Evolutionary conservation across 2,113 vertebrate genomes (phyloP).

Genomic region (Xiphias gladius): DNA sequence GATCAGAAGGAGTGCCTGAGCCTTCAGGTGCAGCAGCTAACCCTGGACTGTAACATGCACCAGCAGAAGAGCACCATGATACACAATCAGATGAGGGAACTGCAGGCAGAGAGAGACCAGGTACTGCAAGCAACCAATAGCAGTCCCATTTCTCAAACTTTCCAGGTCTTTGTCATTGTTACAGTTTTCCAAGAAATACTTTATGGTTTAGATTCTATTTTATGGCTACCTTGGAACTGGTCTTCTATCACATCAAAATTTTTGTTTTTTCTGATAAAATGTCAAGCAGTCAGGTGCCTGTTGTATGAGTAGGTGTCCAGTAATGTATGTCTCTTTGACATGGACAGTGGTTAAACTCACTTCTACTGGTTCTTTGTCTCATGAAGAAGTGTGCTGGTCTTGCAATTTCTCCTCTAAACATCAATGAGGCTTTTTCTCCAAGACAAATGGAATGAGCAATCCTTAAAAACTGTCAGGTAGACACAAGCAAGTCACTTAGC

Average conservation of each 20-base stretch:
- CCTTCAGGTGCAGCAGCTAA: conserved; percentile 86
- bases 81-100: conserved; percentile 86
- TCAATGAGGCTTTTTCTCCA: not conserved
- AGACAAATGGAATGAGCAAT: not conserved
- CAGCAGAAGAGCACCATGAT: conserved; percentile 85
- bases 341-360: not conserved
- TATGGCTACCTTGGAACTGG: not conserved
- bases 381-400: not conserved
- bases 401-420: not conserved
- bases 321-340: not conserved
- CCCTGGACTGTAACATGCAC: conserved; percentile 87
- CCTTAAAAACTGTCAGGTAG: not conserved
- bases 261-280: not conserved
- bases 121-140: conserved; percentile 66
- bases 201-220: not conserved
- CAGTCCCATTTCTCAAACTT: not conserved
- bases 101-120: conserved; percentile 90
- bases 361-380: not conserved
- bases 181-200: not conserved
- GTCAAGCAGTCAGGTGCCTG: not conserved
- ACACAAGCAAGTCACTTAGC: not conserved
- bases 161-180: not conserved
- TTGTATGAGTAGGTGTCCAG: not conserved
- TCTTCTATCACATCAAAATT: not conserved
- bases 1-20: conserved; percentile 87